Evolutionary conservation across 2,797 vertebrate genomes (phyloP).

Genomic region (Hemibagrus guttatus): DNA sequence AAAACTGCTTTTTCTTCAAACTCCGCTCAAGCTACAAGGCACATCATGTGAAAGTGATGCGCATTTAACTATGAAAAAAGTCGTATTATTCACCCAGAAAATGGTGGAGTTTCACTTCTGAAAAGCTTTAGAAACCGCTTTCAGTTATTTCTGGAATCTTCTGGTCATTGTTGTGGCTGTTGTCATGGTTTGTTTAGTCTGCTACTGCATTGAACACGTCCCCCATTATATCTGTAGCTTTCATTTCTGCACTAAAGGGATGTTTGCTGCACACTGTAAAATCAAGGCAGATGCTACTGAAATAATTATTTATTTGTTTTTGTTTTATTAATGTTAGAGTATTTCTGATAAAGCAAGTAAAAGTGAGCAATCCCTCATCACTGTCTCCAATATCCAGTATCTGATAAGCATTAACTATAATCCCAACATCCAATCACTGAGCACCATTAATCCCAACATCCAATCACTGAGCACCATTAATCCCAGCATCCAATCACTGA

Average conservation of each 20-base stretch:
- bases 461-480: no score
- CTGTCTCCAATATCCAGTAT: no score
- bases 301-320: background rate
- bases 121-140: background rate
- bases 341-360: no score
- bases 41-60: background rate
- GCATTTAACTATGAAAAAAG: background rate
- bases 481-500: no score
- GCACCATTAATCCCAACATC: no score
- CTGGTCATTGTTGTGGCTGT: background rate
- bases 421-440: no score
- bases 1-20: background rate
- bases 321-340: no score
- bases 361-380: no score
- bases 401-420: no score
- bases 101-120: background rate
- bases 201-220: background rate
- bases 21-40: background rate
- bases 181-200: background rate
- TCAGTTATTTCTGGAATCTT: background rate
- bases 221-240: background rate
- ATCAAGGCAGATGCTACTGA: background rate
- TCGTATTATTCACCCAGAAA: background rate
- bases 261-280: background rate
- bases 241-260: background rate